Evolutionary conservation across 2,888 invertebrate genomes (phyloP).

Genomic region (Acrobasis suavella): DNA sequence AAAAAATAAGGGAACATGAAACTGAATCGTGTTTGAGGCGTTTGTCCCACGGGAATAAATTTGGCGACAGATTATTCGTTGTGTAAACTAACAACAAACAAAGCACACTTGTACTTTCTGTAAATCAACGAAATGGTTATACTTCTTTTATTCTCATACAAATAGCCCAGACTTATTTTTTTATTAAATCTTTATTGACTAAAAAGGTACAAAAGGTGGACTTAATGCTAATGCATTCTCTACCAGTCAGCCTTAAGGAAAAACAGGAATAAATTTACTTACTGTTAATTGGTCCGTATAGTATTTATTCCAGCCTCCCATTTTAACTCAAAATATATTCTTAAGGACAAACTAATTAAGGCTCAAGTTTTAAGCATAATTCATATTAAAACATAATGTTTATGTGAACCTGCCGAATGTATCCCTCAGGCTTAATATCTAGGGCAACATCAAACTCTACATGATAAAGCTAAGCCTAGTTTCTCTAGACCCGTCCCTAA

Average conservation of each 20-base stretch:
- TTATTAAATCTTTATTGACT: too few species aligned
- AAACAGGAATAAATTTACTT: too few species aligned
- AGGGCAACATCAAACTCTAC: neutral
- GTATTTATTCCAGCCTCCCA: too few species aligned
- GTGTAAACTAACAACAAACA: neutral
- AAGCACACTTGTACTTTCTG: neutral
- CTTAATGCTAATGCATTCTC: too few species aligned
- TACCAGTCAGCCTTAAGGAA: too few species aligned
- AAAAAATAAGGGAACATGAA: conserved; percentile 5
- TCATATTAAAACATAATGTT: too few species aligned
- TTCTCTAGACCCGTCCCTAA: conserved; percentile 1
- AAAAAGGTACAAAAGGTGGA: too few species aligned
- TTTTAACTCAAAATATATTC: neutral
- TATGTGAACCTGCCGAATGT: neutral
- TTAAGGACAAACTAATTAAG: conserved; percentile 3
- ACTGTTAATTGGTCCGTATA: too few species aligned
- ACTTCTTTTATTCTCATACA: too few species aligned
- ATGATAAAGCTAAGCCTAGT: conserved; percentile 7
- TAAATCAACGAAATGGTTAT: too few species aligned
- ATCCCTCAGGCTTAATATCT: neutral
- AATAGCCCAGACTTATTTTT: too few species aligned
- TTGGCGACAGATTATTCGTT: neutral
- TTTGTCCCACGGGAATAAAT: conserved; percentile 2
- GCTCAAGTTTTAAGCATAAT: neutral
- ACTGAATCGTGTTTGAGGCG: conserved; percentile 3